phyloP scores from a whole-genome alignment of 2,113 vertebrate genomes.

The Notiomystis cincta region DNA sequence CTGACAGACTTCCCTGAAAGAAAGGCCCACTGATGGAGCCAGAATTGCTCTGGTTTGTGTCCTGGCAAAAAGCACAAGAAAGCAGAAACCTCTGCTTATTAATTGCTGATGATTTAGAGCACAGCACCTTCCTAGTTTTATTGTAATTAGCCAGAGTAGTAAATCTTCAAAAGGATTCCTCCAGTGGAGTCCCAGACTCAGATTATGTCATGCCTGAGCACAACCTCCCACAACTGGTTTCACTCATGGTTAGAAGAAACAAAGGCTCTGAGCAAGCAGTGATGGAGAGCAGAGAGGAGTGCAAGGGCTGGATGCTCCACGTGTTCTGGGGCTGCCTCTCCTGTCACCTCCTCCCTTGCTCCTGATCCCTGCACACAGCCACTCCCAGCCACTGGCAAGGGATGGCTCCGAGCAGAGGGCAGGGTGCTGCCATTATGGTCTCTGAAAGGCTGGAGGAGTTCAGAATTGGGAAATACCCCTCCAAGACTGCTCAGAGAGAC shows the following conservation, averaged over 20 bases:
- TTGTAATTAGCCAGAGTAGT: slow-evolving; percentile 29
- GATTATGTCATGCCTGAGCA: slow-evolving; percentile 42
- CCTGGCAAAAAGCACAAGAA: not conserved
- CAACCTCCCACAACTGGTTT: slow-evolving; percentile 42
- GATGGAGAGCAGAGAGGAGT: not conserved
- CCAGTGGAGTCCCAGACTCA: not conserved
- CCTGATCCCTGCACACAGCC: not conserved
- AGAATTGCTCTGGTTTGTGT: not conserved
- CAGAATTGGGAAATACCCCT: not conserved
- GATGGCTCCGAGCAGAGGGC: fast-evolving
- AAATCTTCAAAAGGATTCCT: slow-evolving; percentile 39
- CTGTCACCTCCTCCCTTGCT: not conserved
- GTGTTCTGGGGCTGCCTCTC: not conserved
- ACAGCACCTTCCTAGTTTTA: not conserved
- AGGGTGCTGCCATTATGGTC: not conserved
- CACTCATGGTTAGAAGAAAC: slow-evolving; percentile 32
- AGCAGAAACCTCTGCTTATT: not conserved
- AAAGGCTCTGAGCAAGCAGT: not conserved
- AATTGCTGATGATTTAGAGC: slow-evolving; percentile 5
- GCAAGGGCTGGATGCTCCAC: not conserved
- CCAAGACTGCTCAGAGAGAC: not conserved
- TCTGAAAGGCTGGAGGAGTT: not conserved
- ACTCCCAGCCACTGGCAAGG: not conserved
- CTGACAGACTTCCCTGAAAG: not conserved
- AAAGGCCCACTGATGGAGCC: not conserved